Base-by-base conservation (phyloP, 2,888 invertebrate genomes). In the Anaspis maculata region DNA sequence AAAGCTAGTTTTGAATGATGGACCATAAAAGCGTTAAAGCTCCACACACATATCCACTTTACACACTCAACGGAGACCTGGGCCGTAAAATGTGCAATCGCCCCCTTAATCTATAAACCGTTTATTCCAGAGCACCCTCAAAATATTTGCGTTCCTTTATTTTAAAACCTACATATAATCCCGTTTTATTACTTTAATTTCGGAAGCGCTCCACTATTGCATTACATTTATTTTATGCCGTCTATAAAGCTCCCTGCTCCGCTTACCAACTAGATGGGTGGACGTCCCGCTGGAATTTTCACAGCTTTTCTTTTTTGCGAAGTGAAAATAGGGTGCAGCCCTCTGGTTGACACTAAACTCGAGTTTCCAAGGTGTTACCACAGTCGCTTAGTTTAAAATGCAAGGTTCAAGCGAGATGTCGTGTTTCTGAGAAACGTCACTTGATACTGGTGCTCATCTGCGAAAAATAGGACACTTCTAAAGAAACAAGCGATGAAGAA, bases 151-250 rank as follows among this genome's bases (percentile, higher is more conserved):
- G 32, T 46, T 46, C 37, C 45, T 51, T 51, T 48, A 48, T 51
- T 52, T 46, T 48, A 46, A 45, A 51, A 48, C 48, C 48, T 41
- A 37, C 43, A 39, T 41, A 46, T 47, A 49, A 49, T 50, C 48
- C 48, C 35, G 45, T 46, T 53, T 51, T 54, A 51, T 49, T 45
- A 48, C 53, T 52, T 55, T 54, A 55, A 55, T 55, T 55, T 51
- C 44, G 42, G 44, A 41, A 51, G 48, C 47, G 44, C 45, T 52
- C 42, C 44, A 49, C 49, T 43, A 41, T 46, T 37, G 36, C 43
- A 39, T 40, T 44, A 38, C 42, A 37, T 46, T 49, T 45, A 37
- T 44, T 46, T 49, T 48, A 37, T 43, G 46, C 41, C 45, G 43
- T 38, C 47, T 36, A 47, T 49, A 49, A 49, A 49, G 30, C 42